A percentile compares a stretch with the other conserved stretches of the same genome.
phyloP scores from a whole-genome alignment of 1,140 invertebrate genomes.

The Camponotus floridanus region DNA sequence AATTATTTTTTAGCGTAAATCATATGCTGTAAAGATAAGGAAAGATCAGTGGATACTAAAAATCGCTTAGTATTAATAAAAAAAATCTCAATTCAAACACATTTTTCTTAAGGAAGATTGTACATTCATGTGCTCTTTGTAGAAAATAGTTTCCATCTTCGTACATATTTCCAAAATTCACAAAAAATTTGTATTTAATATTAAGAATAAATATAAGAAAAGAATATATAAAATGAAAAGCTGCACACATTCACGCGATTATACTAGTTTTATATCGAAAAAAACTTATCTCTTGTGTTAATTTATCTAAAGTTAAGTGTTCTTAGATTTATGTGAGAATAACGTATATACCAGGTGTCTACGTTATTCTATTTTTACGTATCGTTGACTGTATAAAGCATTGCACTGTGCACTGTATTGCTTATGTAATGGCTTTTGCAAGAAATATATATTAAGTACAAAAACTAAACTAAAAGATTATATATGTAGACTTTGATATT shows the following conservation, averaged over 20 bases:
- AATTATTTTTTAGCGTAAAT: background rate
- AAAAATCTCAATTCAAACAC: background rate
- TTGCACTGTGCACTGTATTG: conserved; percentile 16
- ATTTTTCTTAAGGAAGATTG: background rate
- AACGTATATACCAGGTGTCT: background rate
- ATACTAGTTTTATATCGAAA: background rate
- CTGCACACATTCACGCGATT: background rate
- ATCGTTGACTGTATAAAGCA: background rate
- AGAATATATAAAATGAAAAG: background rate
- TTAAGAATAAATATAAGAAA: background rate
- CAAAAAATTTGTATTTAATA: background rate
- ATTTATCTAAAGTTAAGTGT: background rate
- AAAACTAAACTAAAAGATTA: background rate
- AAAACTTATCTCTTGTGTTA: background rate
- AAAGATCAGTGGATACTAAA: background rate
- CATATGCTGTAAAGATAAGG: background rate
- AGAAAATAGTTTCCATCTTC: conserved; percentile 29
- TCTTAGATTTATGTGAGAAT: background rate
- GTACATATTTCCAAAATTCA: background rate
- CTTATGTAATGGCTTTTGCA: background rate
- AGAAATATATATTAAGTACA: conserved; percentile 34
- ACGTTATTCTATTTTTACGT: background rate
- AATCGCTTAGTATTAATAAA: background rate
- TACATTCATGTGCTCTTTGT: background rate
- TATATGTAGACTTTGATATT: background rate